These are phyloP conservation scores for Hybos culiciformis DNA, from an alignment of 2,888 invertebrate genomes.

Conservation along the genomic window DNA sequence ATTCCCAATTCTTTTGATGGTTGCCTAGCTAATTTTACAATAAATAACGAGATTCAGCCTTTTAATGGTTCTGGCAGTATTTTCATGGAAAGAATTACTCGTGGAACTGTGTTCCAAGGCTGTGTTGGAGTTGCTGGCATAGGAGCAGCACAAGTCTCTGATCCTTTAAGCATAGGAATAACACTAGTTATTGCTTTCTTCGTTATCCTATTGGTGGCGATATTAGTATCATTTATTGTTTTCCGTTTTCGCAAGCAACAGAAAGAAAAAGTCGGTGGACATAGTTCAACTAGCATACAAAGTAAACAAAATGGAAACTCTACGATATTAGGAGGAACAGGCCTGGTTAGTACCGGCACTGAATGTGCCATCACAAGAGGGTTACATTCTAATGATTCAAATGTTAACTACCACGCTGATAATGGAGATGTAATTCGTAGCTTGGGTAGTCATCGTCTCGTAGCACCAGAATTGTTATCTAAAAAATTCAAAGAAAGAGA, in stretches of 20 bases:
- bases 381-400: slow-evolving; percentile 53
- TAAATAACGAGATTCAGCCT: slow-evolving; percentile 81
- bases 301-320: slow-evolving; percentile 59
- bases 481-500: slow-evolving; percentile 83
- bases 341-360: slow-evolving; percentile 49
- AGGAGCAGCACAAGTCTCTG: slow-evolving; percentile 63
- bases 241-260: slow-evolving; percentile 77
- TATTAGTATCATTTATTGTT: slow-evolving; percentile 82
- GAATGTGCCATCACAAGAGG: slow-evolving; percentile 56
- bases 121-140: slow-evolving; percentile 64
- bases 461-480: slow-evolving; percentile 72
- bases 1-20: slow-evolving; percentile 64
- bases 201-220: slow-evolving; percentile 74
- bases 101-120: slow-evolving; percentile 60
- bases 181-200: slow-evolving; percentile 91
- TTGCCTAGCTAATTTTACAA: slow-evolving; percentile 75
- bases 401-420: slow-evolving; percentile 57
- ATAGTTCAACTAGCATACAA: slow-evolving; percentile 55
- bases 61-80: slow-evolving; percentile 78
- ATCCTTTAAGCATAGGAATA: slow-evolving; percentile 83
- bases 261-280: slow-evolving; percentile 64
- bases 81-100: slow-evolving; percentile 52
- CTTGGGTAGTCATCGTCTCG: slow-evolving; percentile 61
- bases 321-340: slow-evolving; percentile 54
- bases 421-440: slow-evolving; percentile 62